Evolutionary conservation across 2,797 vertebrate species (phyloP).

Genomic region (Vipera ursinii): DNA sequence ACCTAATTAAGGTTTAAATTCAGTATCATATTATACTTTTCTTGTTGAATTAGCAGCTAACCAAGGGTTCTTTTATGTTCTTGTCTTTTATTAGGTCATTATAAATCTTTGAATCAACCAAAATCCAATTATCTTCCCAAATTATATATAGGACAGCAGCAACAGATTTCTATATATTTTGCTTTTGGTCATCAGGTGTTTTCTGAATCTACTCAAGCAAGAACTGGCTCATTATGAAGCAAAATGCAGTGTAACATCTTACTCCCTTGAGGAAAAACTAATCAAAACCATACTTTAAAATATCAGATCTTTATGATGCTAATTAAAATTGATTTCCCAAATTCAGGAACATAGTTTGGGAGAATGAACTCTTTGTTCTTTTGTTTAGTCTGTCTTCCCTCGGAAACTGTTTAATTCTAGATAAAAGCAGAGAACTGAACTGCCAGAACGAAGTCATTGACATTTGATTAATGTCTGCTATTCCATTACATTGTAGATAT

Average conservation of each 20-base stretch:
- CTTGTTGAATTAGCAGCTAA: neutral
- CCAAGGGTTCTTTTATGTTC: neutral
- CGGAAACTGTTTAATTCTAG: constrained; percentile 60
- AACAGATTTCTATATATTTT: constrained; percentile 38
- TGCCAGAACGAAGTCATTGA: constrained; percentile 59
- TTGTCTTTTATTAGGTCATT: neutral
- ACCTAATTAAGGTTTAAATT: neutral
- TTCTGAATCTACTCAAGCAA: neutral
- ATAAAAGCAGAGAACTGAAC: constrained; percentile 62
- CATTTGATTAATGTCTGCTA: constrained; percentile 63
- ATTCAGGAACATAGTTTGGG: constrained; percentile 51
- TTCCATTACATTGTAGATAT: constrained; percentile 44
- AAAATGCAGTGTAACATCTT: constrained; percentile 37
- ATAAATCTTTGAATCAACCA: neutral
- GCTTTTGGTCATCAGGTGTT: constrained; percentile 21
- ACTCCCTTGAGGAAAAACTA: constrained; percentile 12
- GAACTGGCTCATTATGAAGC: neutral
- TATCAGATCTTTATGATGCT: constrained; percentile 34
- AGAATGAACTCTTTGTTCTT: constrained; percentile 51
- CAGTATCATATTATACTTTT: no score
- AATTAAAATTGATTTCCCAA: constrained; percentile 63
- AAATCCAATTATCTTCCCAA: constrained; percentile 29
- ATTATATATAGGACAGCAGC: constrained; percentile 11
- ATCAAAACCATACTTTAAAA: constrained; percentile 41
- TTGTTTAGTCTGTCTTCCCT: constrained; percentile 65